Conservation (phyloP, 2,888 invertebrate genomes). For the Nomada ruficornis region DNA sequence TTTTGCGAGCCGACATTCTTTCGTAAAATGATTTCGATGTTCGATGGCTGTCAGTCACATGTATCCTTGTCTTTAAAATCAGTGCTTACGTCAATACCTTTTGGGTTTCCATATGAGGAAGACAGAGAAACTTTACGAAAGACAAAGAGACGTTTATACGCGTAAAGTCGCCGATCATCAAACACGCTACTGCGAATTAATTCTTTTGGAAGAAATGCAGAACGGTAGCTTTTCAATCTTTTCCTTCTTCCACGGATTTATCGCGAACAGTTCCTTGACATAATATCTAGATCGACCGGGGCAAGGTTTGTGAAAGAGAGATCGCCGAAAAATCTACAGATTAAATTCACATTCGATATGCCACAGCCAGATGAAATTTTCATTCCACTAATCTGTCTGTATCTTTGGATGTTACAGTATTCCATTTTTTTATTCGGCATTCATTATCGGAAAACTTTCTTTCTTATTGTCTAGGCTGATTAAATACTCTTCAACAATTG, state of each 20-base stretch:
- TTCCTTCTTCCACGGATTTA: not conserved
- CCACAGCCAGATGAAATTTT: not conserved
- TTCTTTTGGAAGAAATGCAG: not conserved
- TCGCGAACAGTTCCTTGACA: conserved; percentile 26
- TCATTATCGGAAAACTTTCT: too few species aligned
- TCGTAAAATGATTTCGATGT: conserved; percentile 14
- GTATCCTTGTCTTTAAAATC: conserved; percentile 17
- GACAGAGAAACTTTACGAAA: not conserved
- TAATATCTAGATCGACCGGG: conserved; percentile 2
- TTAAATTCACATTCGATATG: not conserved
- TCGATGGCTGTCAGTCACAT: not conserved
- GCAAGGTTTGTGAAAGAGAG: not conserved
- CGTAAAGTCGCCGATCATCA: not conserved
- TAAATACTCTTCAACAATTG: not conserved
- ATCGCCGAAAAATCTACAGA: not conserved
- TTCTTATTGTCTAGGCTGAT: too few species aligned
- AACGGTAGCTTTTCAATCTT: not conserved
- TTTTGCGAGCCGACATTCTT: conserved; percentile 1
- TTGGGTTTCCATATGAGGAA: not conserved
- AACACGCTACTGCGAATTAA: not conserved
- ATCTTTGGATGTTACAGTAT: conserved; percentile 13
- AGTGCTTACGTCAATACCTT: conserved; percentile 43
- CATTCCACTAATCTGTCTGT: not conserved
- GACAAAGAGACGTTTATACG: not conserved
- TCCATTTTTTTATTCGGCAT: not conserved